Percentiles rank a stretch among this genome's conserved stretches.
Conservation (phyloP, 2,888 invertebrate species). For the Oligia latruncula region DNA sequence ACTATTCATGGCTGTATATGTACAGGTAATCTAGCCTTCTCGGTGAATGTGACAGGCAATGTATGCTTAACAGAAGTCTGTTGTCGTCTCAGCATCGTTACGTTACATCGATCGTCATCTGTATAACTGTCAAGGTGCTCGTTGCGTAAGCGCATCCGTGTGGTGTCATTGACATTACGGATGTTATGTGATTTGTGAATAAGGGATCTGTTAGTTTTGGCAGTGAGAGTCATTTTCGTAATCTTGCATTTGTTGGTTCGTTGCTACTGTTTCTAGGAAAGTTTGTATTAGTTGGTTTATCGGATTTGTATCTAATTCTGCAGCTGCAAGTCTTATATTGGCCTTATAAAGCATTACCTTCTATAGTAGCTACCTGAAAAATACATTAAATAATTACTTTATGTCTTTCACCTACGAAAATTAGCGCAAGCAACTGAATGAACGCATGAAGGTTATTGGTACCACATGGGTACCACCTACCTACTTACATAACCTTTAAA, state of each 20-base stretch:
- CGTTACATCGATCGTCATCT: conserved; percentile 79
- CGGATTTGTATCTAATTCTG: not conserved
- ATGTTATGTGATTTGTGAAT: conserved; percentile 78
- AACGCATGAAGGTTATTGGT: no score
- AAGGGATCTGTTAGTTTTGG: conserved; percentile 75
- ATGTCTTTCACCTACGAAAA: no score
- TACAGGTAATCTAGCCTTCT: not conserved
- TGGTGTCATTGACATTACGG: conserved; percentile 88
- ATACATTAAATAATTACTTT: no score
- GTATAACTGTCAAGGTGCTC: conserved; percentile 86
- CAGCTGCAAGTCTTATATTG: not conserved
- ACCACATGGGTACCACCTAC: not conserved
- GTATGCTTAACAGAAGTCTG: conserved; percentile 58
- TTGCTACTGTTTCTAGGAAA: conserved; percentile 50
- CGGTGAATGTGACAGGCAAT: conserved; percentile 55
- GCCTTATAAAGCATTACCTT: not conserved
- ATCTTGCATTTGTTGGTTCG: conserved; percentile 38
- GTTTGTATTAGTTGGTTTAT: conserved; percentile 3
- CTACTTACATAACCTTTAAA: not conserved
- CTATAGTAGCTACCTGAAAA: not conserved
- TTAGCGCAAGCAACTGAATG: not conserved
- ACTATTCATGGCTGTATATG: not conserved
- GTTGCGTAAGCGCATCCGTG: conserved; percentile 85
- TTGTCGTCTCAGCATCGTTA: conserved; percentile 71
- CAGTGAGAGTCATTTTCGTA: conserved; percentile 71